Percentiles rank a stretch among this genome's conserved stretches.
These are phyloP conservation scores for Avahi laniger DNA, from an alignment of 2,797 vertebrate genomes.

Conservation along the genomic window DNA sequence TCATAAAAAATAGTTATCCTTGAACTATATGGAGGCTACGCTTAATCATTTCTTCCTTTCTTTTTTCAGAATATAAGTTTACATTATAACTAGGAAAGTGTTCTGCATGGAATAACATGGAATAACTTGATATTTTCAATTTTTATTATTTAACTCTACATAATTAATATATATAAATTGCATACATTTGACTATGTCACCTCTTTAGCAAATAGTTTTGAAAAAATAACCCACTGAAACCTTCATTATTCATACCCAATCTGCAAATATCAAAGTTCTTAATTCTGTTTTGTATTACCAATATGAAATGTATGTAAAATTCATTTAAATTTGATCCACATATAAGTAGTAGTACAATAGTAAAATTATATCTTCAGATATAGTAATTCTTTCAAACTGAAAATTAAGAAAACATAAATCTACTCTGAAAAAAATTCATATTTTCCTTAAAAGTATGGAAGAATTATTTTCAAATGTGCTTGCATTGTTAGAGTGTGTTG, in stretches of 20 bases:
- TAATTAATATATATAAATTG: background rate
- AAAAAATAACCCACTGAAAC: background rate
- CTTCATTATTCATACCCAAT: background rate
- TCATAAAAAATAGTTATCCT: background rate
- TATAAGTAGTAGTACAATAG: background rate
- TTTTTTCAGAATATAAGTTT: constrained; percentile 22
- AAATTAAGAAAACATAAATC: background rate
- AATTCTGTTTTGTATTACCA: background rate
- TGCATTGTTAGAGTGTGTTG: background rate
- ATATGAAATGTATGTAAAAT: background rate
- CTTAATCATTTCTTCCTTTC: background rate
- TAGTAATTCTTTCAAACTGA: background rate
- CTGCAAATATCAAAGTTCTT: background rate
- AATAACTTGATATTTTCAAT: background rate
- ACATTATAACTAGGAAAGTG: background rate
- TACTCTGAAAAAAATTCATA: background rate
- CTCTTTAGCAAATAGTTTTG: constrained; percentile 32
- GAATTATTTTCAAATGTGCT: background rate
- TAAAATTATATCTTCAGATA: constrained; percentile 22
- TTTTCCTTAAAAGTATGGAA: background rate
- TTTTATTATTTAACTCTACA: constrained; percentile 19
- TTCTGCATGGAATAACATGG: background rate
- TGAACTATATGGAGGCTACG: background rate
- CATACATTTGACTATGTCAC: background rate
- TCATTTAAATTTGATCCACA: background rate